Percentiles rank a stretch among this genome's conserved stretches.
phyloP scores from a whole-genome alignment of 2,797 vertebrate genomes.

The Chelonia mydas region DNA sequence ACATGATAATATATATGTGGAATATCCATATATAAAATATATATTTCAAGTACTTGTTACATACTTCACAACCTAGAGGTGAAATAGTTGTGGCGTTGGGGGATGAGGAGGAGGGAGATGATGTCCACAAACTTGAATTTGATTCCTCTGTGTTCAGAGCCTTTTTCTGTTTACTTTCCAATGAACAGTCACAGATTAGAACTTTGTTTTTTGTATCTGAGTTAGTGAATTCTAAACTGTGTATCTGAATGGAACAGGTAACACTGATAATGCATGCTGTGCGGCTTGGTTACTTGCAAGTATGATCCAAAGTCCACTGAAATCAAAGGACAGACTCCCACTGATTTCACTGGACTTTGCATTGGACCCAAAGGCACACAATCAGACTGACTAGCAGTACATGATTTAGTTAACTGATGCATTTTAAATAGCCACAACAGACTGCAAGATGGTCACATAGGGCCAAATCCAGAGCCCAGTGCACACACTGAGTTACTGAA shows the following conservation, averaged over 20 bases:
- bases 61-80: rapidly evolving
- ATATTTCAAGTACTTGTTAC: neutral
- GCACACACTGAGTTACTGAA: neutral
- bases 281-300: neutral
- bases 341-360: neutral
- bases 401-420: neutral
- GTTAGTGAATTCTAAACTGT: neutral
- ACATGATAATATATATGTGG: neutral
- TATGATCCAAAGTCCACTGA: neutral
- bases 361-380: neutral
- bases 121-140: neutral
- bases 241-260: no score
- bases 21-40: neutral
- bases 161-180: neutral
- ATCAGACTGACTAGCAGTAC: neutral
- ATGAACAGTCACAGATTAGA: neutral
- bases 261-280: no score
- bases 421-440: neutral
- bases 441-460: neutral
- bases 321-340: rapidly evolving
- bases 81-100: neutral
- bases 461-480: neutral
- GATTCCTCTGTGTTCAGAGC: neutral
- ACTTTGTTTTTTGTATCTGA: neutral
- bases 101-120: neutral